phyloP scores from a whole-genome alignment of 2,888 invertebrate species.

The Chrysolina oricalcia region DNA sequence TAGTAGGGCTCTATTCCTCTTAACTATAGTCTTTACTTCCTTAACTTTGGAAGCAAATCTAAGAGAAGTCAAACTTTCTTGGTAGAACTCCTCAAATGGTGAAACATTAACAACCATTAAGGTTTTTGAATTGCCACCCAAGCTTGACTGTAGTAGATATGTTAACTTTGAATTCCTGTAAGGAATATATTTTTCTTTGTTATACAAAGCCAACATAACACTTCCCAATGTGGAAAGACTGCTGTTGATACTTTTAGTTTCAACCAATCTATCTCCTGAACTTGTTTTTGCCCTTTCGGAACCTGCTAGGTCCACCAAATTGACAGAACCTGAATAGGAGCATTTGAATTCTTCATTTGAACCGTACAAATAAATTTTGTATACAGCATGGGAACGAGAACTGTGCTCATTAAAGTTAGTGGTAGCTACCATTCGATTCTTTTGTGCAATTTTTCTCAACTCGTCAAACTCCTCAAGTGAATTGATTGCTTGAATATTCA shows the following conservation, averaged over 20 bases:
- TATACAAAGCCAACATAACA: constrained; percentile 87
- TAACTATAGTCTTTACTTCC: constrained; percentile 84
- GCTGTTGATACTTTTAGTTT: constrained; percentile 89
- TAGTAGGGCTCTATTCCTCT: constrained; percentile 73
- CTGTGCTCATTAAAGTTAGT: constrained; percentile 77
- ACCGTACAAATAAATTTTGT: constrained; percentile 79
- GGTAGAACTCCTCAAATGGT: constrained; percentile 88
- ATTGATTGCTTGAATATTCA: constrained; percentile 77
- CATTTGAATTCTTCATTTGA: constrained; percentile 77
- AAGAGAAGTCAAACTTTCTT: constrained; percentile 90
- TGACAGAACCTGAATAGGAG: constrained; percentile 80
- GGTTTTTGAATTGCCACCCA: constrained; percentile 94
- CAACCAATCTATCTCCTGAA: constrained; percentile 76
- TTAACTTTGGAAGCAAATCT: constrained; percentile 92
- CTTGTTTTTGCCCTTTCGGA: constrained; percentile 83
- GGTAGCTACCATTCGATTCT: constrained; percentile 79
- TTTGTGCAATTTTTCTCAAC: constrained; percentile 83
- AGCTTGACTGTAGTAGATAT: constrained; percentile 88
- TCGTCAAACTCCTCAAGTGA: constrained; percentile 79
- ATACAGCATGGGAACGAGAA: constrained; percentile 73
- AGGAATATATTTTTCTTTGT: constrained; percentile 89
- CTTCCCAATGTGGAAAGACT: constrained; percentile 87
- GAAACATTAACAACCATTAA: constrained; percentile 94
- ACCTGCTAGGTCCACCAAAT: constrained; percentile 91
- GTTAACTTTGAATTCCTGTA: constrained; percentile 94